Evolutionary conservation across 2,113 vertebrate genomes (phyloP), one percentile per base, ranked within the genome.

Genomic region (Noctilio leporinus): DNA sequence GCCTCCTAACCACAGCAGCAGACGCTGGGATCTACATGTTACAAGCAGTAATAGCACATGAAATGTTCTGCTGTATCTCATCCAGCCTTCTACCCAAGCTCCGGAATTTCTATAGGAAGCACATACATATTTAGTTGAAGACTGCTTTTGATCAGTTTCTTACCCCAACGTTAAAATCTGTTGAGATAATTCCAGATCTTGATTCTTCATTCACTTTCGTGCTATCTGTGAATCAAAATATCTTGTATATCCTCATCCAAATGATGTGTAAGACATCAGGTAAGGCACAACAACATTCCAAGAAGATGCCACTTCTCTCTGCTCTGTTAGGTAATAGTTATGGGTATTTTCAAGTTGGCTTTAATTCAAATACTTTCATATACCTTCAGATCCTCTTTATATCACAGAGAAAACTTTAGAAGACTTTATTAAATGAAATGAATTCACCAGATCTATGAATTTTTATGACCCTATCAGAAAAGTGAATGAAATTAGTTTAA

Each of bases 381-480:
- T 30, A 28, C 10, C 17, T 95, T 80, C 20, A 72, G 11, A 70
- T 65, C 77, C 11, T 94, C n/a, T 76, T 81, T 83, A 35, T 62
- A 92, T 67, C 45, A 40, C 12, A 7, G 47, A 53, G 30, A 51
- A 62, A 89, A 59, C 49, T 78, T 94, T 76, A 26, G 88, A 43
- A 86, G 45, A 90, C n/a, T 83, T 86, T 78, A 49, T 76, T 55
- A 93, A 78, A 67, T 59, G 95, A 55, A 47, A 26, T 69, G 43
- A 69, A 55, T 64, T 70, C 17, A 76, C 17, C 67, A 92, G 5
- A 94, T 47, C 47, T 72, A 49, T 69, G 65, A 62, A 70, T 43
- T 92, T 84, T 72, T 86, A 75, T 47, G 64, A 89, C 17, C 9
- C 80, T 77, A 43, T 77, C 72, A 92, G 53, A 92, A 92, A 92